Conservation (phyloP, 2,113 vertebrate species). For the Vicugna pacos region DNA sequence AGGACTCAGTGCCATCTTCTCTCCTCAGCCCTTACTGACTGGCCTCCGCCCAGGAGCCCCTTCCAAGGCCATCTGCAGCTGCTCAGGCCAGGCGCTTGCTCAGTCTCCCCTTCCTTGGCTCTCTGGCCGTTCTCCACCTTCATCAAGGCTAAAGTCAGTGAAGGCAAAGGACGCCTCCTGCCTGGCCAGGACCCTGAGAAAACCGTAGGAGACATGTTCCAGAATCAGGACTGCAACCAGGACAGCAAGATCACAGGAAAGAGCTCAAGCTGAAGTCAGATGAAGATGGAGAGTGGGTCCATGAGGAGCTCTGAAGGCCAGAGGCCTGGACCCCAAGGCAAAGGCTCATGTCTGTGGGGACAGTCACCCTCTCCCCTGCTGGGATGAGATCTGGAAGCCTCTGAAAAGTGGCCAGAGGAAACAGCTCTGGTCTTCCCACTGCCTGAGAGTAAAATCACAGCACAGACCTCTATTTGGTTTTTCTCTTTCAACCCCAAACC, state of each 20-base stretch:
- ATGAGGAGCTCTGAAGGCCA: slow-evolving; percentile 92
- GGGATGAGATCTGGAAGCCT: neutral
- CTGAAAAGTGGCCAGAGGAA: neutral
- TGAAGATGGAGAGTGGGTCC: slow-evolving; percentile 89
- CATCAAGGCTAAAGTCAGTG: slow-evolving; percentile 91
- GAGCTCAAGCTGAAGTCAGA: slow-evolving; percentile 92
- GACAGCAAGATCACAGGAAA: slow-evolving; percentile 92
- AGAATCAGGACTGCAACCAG: slow-evolving; percentile 94
- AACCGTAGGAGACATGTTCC: slow-evolving; percentile 95
- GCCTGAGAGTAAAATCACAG: neutral
- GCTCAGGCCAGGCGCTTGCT: neutral
- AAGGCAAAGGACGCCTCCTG: slow-evolving; percentile 93
- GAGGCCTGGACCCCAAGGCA: neutral
- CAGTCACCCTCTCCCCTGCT: neutral
- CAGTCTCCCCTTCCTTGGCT: neutral
- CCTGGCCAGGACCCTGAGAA: slow-evolving; percentile 90
- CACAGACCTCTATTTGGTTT: neutral
- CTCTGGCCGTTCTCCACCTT: slow-evolving; percentile 90
- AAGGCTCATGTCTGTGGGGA: neutral
- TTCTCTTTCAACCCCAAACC: neutral
- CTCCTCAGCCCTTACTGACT: neutral
- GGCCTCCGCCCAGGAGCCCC: neutral
- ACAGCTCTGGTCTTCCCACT: neutral
- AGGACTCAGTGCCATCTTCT: neutral
- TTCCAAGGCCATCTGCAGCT: neutral